A percentile compares a stretch with the other conserved stretches of the same genome.
These are phyloP conservation scores for Turritopsis rubra DNA, from an alignment of 30 jellyfish, hydroid and myxozoan genomes.

Conservation along the genomic window DNA sequence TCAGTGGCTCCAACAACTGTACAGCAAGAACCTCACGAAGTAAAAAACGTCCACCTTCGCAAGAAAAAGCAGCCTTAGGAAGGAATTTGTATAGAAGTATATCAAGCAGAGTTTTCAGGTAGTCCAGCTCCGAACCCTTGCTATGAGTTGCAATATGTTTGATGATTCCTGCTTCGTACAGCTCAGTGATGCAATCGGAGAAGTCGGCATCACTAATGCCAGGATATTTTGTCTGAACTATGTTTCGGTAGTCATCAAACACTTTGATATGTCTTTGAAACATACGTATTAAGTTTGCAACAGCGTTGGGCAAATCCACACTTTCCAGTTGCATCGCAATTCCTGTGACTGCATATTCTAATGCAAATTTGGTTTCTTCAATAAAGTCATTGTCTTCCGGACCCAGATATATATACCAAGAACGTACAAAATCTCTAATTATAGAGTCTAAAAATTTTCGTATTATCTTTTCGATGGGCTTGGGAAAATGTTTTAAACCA, in stretches of 20 bases:
- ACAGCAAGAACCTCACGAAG: conserved; percentile 83
- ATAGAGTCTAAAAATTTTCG: conserved; percentile 55
- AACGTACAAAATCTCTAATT: conserved; percentile 52
- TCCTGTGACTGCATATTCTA: conserved; percentile 56
- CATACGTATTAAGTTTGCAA: conserved; percentile 49
- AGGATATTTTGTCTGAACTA: conserved; percentile 77
- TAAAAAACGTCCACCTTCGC: conserved; percentile 94
- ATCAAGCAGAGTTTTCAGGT: conserved; percentile 59
- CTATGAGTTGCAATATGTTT: conserved; percentile 66
- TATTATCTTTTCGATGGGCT: conserved; percentile 75
- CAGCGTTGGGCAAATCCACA: conserved; percentile 55
- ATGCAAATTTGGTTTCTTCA: conserved; percentile 51
- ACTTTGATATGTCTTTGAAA: conserved; percentile 59
- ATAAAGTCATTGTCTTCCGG: conserved; percentile 68
- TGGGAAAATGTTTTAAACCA: conserved; percentile 59
- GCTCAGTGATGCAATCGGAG: conserved; percentile 66
- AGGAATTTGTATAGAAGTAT: conserved; percentile 43
- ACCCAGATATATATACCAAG: conserved; percentile 83
- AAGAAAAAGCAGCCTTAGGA: conserved; percentile 64
- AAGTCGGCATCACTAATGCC: conserved; percentile 64
- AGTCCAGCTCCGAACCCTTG: conserved; percentile 78
- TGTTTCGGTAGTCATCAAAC: conserved; percentile 72
- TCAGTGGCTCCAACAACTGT: conserved; percentile 54
- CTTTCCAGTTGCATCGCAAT: conserved; percentile 40
- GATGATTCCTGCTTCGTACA: conserved; percentile 61